Conservation (phyloP, 2,797 vertebrate species). For the Vultur gryphus region DNA sequence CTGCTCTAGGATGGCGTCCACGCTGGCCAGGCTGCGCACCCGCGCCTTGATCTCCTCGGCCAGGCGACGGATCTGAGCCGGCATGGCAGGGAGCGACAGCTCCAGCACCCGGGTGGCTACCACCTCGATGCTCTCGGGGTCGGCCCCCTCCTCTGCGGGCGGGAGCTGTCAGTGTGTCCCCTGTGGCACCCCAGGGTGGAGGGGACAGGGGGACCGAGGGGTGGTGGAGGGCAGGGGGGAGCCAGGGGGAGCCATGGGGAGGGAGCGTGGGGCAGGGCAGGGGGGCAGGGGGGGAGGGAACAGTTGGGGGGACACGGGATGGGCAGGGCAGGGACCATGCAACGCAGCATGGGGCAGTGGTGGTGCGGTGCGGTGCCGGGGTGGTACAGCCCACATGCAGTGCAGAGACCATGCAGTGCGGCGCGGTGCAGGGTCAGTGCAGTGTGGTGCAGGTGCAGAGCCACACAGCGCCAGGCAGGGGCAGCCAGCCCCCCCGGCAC, state of each 20-base stretch:
- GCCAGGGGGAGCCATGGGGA: not conserved
- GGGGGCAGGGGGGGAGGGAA: not conserved
- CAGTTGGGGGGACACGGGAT: rapidly evolving
- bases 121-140: conserved; percentile 92
- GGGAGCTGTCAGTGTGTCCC: not conserved
- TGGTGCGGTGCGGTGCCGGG: too few species aligned
- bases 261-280: not conserved
- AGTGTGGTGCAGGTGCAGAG: not conserved
- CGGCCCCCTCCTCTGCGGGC: conserved; percentile 90
- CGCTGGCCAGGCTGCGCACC: conserved; percentile 89
- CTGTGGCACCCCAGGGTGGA: rapidly evolving
- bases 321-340: not conserved
- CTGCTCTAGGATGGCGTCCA: conserved; percentile 89
- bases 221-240: not conserved
- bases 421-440: not conserved
- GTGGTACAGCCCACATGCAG: not conserved
- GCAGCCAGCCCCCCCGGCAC: not conserved
- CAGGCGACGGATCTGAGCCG: conserved; percentile 87
- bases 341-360: not conserved
- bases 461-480: not conserved
- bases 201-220: not conserved
- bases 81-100: conserved; percentile 92
- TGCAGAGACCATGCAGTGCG: rapidly evolving
- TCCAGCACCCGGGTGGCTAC: conserved; percentile 90
- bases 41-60: conserved; percentile 90